Conservation (phyloP, 2,888 invertebrate genomes). For the Poecilus cupreus region DNA sequence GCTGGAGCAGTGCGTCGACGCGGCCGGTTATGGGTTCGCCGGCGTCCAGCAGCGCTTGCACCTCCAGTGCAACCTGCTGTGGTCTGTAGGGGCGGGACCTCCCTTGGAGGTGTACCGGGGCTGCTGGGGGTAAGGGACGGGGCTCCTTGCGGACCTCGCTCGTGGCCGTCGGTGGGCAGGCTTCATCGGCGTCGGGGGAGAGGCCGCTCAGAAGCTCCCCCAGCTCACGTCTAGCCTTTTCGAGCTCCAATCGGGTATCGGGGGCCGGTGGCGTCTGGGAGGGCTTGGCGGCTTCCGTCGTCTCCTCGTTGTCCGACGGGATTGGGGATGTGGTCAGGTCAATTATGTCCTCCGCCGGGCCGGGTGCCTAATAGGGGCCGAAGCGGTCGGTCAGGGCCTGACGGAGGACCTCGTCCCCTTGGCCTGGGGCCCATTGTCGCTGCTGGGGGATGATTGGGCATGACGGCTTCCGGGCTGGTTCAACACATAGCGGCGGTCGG, state of each 20-base stretch:
- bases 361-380: too few species aligned
- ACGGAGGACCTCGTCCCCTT: too few species aligned
- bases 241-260: neutral
- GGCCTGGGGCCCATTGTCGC: too few species aligned
- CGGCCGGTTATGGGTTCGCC: neutral
- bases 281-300: too few species aligned
- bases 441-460: neutral
- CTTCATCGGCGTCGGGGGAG: neutral
- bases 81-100: neutral
- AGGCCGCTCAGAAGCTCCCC: neutral
- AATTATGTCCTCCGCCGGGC: too few species aligned
- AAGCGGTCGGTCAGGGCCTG: too few species aligned
- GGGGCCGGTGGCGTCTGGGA: too few species aligned
- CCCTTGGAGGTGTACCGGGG: neutral
- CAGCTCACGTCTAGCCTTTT: neutral
- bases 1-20: neutral
- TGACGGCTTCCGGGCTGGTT: neutral
- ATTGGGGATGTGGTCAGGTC: neutral
- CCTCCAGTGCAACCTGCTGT: too few species aligned
- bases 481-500: neutral
- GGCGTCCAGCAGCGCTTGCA: too few species aligned
- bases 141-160: too few species aligned
- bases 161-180: too few species aligned
- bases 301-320: too few species aligned
- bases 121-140: neutral